Evolutionary conservation across 2,113 vertebrate species (phyloP), one percentile per base, ranked within the genome.

Genomic region (Lethenteron reissneri): DNA sequence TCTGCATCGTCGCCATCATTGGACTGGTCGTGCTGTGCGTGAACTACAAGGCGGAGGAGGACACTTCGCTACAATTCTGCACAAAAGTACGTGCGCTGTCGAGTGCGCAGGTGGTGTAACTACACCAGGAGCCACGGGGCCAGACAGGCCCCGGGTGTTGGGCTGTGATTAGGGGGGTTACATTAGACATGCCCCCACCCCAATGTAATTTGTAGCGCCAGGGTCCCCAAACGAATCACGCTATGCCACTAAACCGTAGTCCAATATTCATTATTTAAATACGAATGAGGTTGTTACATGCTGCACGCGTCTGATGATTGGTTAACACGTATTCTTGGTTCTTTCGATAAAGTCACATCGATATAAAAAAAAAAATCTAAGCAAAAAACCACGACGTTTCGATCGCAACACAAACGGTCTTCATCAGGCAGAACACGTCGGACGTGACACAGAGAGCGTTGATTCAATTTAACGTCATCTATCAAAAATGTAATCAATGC

Each of bases 11-110:
- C 70, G 83, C 89, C 74, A 78, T 92, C 62, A 75, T 91, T 73
- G 89, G 90, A n/a, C 82, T 95, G 71, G 78, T 88, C 76, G 83
- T 94, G 78, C 88, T 88, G 70, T 92, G 85, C 57, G 74, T 88
- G 78, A 88, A 83, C 0, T 91, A 89, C 77, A 80, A 81, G 56
- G 85, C 90, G 0, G 88, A 97, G 2, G 92, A 97, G 79, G 87
- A 80, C 77, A 85, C 86, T 0, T 84, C 85, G 41, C 68, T 80
- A 62, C 91, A 97, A 70, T 97, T 97, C 78, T 79, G 83, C 58
- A 79, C 81, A 75, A 97, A 95, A 84, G 92, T 97, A 81, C 79
- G 78, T 74, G 12, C 12, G 25, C 64, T 11, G 11, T n/a, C 2
- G 64, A 8, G 25, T 11, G 64, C 3, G 9, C 60, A 14, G 14